These are phyloP conservation scores for Paramormyrops kingsleyae DNA, from an alignment of 2,113 vertebrate species.

Conservation along the genomic window DNA sequence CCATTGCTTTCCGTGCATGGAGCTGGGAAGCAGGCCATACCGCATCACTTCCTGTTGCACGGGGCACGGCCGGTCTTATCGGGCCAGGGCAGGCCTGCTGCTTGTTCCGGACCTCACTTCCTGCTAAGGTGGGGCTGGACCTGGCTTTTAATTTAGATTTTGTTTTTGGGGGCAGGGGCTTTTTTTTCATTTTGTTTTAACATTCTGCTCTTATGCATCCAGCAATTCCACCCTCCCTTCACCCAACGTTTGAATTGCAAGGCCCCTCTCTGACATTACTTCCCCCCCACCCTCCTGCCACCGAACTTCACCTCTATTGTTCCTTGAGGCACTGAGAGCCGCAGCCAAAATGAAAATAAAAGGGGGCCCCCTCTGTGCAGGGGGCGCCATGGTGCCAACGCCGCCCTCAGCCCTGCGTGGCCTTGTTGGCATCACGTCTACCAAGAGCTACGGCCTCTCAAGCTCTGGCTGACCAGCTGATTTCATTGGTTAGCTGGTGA, in stretches of 20 bases:
- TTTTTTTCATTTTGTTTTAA: neutral
- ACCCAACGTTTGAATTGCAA: neutral
- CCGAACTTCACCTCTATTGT: neutral
- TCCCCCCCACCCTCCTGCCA: neutral
- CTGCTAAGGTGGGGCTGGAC: slow-evolving; percentile 30
- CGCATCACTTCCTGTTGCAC: slow-evolving; percentile 47
- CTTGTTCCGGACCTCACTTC: slow-evolving; percentile 48
- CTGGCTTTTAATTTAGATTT: neutral
- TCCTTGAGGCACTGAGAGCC: neutral
- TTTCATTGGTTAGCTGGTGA: neutral
- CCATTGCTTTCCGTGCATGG: slow-evolving; percentile 47
- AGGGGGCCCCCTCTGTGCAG: neutral
- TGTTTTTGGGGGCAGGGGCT: too few species aligned
- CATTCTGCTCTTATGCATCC: neutral
- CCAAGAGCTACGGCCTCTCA: neutral
- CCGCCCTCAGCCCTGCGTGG: neutral
- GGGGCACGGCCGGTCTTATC: slow-evolving; percentile 30
- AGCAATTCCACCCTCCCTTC: neutral
- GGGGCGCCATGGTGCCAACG: neutral
- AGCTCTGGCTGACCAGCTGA: neutral
- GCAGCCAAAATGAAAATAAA: neutral
- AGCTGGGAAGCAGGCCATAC: slow-evolving; percentile 47
- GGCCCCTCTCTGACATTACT: neutral
- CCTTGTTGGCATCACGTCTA: neutral
- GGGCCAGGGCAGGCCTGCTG: slow-evolving; percentile 38